A percentile compares a stretch with the other conserved stretches of the same genome.
Evolutionary conservation across 2,797 vertebrate genomes (phyloP).

Genomic region (Gadopsis bispinosus): DNA sequence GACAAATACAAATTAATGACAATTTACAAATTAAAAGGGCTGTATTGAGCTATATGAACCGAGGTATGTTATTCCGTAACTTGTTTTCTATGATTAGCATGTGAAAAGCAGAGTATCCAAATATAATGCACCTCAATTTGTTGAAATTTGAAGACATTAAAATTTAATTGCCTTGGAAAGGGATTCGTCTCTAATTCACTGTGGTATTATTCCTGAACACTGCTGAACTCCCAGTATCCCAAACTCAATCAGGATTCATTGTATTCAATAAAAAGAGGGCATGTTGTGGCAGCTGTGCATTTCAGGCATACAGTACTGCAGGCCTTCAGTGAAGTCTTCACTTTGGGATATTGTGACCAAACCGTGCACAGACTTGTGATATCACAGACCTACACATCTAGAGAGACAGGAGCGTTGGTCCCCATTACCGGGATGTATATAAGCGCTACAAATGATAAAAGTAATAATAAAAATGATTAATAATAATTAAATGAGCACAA

Average conservation of each 20-base stretch:
- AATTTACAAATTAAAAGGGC: background rate
- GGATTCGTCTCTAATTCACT: constrained; percentile 41
- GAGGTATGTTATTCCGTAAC: background rate
- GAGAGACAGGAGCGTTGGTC: background rate
- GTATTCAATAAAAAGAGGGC: constrained; percentile 39
- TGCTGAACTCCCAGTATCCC: constrained; percentile 54
- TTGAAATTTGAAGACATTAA: constrained; percentile 47
- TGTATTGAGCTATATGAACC: background rate
- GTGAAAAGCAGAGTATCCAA: constrained; percentile 6
- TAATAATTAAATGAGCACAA: background rate
- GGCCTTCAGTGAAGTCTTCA: constrained; percentile 17
- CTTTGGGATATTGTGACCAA: constrained; percentile 16
- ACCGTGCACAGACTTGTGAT: background rate
- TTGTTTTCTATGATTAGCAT: constrained; percentile 3
- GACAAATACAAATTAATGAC: too few relatives aligned
- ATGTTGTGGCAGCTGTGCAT: constrained; percentile 36
- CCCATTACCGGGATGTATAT: too few relatives aligned
- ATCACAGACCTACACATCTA: background rate
- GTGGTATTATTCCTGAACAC: constrained; percentile 43
- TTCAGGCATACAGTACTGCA: constrained; percentile 17
- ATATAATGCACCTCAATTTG: constrained; percentile 43
- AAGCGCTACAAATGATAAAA: too few relatives aligned
- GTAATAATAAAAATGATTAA: too few relatives aligned
- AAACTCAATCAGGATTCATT: constrained; percentile 64
- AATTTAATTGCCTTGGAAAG: constrained; percentile 53